Evolutionary conservation across 1,140 invertebrate species (phyloP), one percentile per base, ranked within the genome.

Genomic region (Eumeta japonica): DNA sequence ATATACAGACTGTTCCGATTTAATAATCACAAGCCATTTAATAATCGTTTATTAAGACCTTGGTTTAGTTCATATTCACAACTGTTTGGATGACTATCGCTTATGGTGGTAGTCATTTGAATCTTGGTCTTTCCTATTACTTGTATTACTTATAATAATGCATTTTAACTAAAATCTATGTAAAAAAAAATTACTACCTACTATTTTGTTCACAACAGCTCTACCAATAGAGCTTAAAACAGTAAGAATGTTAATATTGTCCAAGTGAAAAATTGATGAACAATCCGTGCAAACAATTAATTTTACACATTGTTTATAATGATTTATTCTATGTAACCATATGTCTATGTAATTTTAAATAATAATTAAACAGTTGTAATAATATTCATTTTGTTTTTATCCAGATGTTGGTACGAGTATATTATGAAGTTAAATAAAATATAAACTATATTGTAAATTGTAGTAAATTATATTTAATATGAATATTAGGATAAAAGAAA

Each of bases 301-400:
- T 46, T 58, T 47, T 52, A 51, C 53, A 62, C 56, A 54, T 64
- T 70, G 63, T 73, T 70, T 73, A 67, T 66, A 72, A 57, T 60
- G 61, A 66, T 64, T 60, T 58, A 71, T 61, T 67, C 54, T 66
- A 68, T 73, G 59, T 73, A 73, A 70, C 68, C 68, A 62, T 67
- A 72, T 72, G 67, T 73, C 63, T 67, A 67, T 62, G 62, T 72
- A 72, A 72, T 72, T 67, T 70, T 68, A 64, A 64, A 64, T 41
- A 41, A 33, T 31, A n/a, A 43, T 66, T 66, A 70, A 67, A 71
- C 68, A 60, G 51, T 68, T 57, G 62, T 58, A 43, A 48, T 53
- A 56, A 45, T 41, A 19, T 18, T 42, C 35, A 32, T 47, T 55
- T 60, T 50, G 44, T 45, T 58, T 38, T 31, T 37, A 16, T 24